Conservation (phyloP, 2,888 invertebrate species). For the Cheiracanthium punctorium region DNA sequence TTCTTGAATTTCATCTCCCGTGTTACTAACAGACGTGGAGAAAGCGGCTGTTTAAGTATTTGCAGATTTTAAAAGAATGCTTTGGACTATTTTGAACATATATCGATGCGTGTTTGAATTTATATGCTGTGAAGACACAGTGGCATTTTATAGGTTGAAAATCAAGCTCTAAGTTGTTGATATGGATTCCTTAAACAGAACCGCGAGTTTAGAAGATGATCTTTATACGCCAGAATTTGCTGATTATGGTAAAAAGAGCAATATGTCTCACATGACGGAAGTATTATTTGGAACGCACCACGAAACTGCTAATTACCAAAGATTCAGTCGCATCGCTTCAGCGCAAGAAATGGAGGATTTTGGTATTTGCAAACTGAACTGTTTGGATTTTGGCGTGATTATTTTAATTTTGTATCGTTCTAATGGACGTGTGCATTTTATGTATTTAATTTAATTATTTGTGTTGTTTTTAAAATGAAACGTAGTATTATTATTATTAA, state of each 20-base stretch:
- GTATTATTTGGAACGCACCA: constrained; percentile 32
- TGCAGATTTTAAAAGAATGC: not conserved
- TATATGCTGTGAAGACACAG: too few species aligned
- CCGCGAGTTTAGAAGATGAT: constrained; percentile 61
- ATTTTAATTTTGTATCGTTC: not conserved
- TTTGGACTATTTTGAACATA: not conserved
- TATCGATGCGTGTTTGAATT: too few species aligned
- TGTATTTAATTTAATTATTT: too few species aligned
- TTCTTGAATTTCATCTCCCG: not conserved
- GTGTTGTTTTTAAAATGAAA: too few species aligned
- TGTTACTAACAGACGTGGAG: not conserved
- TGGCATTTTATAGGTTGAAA: too few species aligned
- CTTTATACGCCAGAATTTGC: constrained; percentile 35
- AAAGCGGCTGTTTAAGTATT: too few species aligned
- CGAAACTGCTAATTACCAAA: constrained; percentile 65
- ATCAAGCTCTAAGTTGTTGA: too few species aligned
- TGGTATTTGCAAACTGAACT: constrained; percentile 49
- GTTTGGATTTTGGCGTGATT: not conserved
- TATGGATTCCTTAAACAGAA: constrained; percentile 13
- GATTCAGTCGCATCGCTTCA: constrained; percentile 70
- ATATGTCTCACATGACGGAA: constrained; percentile 11
- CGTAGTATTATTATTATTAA: too few species aligned
- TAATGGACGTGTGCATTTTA: too few species aligned
- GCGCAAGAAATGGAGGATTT: constrained; percentile 71
- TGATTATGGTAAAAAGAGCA: constrained; percentile 40